Percentiles rank a stretch among this genome's conserved stretches.
Conservation (phyloP, 2,797 vertebrate genomes). For the Smutsia temminckii region DNA sequence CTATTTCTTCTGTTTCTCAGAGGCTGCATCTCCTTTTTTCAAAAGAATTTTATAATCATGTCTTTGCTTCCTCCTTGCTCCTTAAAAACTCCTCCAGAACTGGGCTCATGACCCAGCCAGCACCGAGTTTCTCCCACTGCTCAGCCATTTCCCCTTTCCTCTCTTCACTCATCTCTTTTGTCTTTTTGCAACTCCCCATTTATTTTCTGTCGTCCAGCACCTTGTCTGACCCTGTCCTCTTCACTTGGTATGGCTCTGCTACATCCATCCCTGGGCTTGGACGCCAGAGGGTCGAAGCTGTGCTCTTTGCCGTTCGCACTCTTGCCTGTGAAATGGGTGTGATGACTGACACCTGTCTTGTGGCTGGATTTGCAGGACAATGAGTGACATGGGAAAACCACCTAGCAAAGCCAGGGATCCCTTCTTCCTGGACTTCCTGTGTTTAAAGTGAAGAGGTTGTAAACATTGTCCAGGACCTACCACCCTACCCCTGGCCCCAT, state of each 20-base stretch:
- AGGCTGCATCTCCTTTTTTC: not conserved
- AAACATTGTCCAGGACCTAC: not conserved
- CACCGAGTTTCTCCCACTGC: not conserved
- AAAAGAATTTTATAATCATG: not conserved
- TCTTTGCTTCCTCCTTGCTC: not conserved
- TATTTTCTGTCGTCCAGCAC: not conserved
- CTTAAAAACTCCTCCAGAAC: not conserved
- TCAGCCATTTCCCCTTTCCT: not conserved
- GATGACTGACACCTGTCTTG: not conserved
- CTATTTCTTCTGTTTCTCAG: constrained; percentile 11
- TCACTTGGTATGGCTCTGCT: not conserved
- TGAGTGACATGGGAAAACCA: not conserved
- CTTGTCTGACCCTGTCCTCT: too few species aligned
- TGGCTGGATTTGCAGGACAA: not conserved
- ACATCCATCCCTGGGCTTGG: rapidly evolving
- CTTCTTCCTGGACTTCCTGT: not conserved
- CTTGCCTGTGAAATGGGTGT: not conserved
- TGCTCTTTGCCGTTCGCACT: too few species aligned
- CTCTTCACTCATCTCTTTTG: not conserved
- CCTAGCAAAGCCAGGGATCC: not conserved
- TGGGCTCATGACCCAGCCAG: not conserved
- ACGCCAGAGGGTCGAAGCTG: not conserved
- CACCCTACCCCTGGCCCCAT: not conserved
- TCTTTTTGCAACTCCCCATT: not conserved
- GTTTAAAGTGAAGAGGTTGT: not conserved